phyloP scores from a whole-genome alignment of 2,113 vertebrate genomes.

The Rutilus rutilus region DNA sequence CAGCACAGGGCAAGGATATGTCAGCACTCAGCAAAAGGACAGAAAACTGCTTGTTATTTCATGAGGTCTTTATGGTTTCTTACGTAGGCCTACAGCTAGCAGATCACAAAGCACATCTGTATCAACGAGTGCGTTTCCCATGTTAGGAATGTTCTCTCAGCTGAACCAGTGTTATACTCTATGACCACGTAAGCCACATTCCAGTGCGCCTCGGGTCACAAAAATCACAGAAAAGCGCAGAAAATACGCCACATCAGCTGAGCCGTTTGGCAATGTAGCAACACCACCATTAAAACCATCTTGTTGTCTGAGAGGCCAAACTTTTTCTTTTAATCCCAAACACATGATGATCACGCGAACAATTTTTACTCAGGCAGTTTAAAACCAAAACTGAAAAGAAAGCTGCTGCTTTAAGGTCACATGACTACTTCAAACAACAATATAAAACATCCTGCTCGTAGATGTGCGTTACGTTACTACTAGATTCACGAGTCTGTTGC shows the following conservation, averaged over 20 bases:
- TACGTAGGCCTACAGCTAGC: not conserved
- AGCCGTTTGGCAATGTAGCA: not conserved
- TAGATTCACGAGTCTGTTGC: constrained; percentile 17
- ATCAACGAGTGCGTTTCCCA: not conserved
- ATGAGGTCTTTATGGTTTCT: not conserved
- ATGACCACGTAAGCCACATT: constrained; percentile 6
- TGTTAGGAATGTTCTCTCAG: constrained; percentile 16
- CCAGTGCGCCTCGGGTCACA: not conserved
- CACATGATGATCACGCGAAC: constrained; percentile 21
- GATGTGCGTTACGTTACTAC: not conserved
- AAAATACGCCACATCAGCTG: constrained; percentile 32
- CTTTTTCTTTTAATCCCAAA: not conserved
- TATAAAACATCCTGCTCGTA: not conserved
- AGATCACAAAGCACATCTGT: not conserved
- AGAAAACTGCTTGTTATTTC: not conserved
- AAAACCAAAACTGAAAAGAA: not conserved
- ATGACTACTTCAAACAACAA: constrained; percentile 16
- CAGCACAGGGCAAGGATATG: not conserved
- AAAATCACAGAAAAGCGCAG: not conserved
- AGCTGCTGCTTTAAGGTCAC: not conserved
- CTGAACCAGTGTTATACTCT: not conserved
- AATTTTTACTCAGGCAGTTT: not conserved
- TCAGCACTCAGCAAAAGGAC: not conserved
- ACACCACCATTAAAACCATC: not conserved
- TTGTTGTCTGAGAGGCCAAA: too few relatives aligned